These are phyloP conservation scores for Nasalis larvatus DNA, from an alignment of 2,113 vertebrate genomes.

Conservation along the genomic window DNA sequence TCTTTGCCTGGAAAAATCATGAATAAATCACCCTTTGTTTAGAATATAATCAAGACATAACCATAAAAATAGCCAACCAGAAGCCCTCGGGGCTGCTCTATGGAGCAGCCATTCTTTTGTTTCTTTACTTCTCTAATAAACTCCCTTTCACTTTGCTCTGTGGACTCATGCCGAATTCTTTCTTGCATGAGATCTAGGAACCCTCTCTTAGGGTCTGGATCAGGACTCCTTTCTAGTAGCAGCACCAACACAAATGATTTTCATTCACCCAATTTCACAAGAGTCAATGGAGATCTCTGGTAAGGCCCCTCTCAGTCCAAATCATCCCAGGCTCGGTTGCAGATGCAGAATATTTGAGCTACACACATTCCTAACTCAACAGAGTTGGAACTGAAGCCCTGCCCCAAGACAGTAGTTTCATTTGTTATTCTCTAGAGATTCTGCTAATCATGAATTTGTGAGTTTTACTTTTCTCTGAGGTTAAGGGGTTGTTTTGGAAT, in stretches of 20 bases:
- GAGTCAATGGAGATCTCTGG: not conserved
- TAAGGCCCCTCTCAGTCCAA: not conserved
- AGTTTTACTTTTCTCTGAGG: not conserved
- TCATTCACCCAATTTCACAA: not conserved
- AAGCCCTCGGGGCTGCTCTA: no score
- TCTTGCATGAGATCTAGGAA: no score
- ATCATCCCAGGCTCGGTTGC: not conserved
- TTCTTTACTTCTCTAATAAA: no score
- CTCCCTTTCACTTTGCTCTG: no score
- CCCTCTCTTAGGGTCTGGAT: no score
- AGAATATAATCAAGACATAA: no score
- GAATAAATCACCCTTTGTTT: no score
- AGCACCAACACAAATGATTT: not conserved
- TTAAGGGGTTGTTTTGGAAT: not conserved
- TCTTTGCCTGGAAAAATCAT: no score
- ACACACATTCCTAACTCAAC: not conserved
- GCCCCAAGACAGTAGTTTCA: not conserved
- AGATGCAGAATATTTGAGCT: not conserved
- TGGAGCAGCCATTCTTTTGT: no score
- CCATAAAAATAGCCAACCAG: no score
- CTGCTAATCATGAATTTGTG: not conserved
- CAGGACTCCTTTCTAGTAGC: not conserved
- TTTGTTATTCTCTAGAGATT: not conserved
- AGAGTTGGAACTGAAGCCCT: not conserved
- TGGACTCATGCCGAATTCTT: no score